These are phyloP conservation scores for Agriotes lineatus DNA, from an alignment of 2,888 invertebrate genomes.

Conservation along the genomic window DNA sequence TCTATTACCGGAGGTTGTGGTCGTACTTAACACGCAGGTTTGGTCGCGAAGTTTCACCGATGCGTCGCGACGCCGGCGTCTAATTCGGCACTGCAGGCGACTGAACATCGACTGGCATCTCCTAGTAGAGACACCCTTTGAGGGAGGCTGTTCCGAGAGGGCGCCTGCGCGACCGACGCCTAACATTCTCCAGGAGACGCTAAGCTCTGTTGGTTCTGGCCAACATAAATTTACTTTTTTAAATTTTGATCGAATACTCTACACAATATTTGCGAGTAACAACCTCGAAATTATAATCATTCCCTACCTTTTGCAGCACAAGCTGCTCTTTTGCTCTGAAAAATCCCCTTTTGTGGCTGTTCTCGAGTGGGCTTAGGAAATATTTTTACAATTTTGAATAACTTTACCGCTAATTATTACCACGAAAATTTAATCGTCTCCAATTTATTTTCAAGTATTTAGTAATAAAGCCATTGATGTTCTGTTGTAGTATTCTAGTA, in stretches of 20 bases:
- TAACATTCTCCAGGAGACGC: conserved; percentile 53
- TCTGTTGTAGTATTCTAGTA: too few relatives aligned
- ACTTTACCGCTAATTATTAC: too few relatives aligned
- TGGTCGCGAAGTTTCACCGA: conserved; percentile 34
- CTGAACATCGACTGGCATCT: conserved; percentile 56
- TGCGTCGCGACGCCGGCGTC: conserved; percentile 39
- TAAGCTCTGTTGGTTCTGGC: conserved; percentile 39
- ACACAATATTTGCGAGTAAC: conserved; percentile 2
- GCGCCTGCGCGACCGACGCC: conserved; percentile 58
- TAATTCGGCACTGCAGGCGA: conserved; percentile 43
- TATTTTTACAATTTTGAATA: too few relatives aligned
- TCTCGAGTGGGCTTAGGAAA: too few relatives aligned
- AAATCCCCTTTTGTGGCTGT: too few relatives aligned
- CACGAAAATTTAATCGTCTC: too few relatives aligned
- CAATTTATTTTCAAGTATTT: too few relatives aligned
- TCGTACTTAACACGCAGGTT: conserved; percentile 27
- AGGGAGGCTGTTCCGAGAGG: conserved; percentile 54
- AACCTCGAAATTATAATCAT: background rate
- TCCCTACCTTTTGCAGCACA: too few relatives aligned
- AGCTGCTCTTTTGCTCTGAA: too few relatives aligned
- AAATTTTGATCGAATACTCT: conserved; percentile 31
- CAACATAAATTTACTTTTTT: conserved; percentile 32
- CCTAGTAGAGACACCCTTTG: conserved; percentile 53
- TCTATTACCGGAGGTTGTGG: conserved; percentile 26
- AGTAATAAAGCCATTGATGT: too few relatives aligned